Percentiles rank a stretch among this genome's conserved stretches.
phyloP scores from a whole-genome alignment of 2,888 invertebrate genomes.

The Lepidocyrtoides sp. region DNA sequence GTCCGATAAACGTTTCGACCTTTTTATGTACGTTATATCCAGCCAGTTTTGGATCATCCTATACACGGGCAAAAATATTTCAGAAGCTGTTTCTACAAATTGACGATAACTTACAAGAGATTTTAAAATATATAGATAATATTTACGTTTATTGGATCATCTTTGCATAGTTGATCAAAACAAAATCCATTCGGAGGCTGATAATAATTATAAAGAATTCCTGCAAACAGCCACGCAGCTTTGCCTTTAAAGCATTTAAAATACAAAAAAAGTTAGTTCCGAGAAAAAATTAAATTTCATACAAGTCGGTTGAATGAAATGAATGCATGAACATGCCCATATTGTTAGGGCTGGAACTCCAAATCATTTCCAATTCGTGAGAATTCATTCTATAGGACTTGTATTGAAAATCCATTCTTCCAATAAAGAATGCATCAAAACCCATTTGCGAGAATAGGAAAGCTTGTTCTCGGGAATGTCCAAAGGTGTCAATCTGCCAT shows the following conservation, averaged over 20 bases:
- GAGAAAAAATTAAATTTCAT: too few relatives aligned
- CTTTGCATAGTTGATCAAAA: slow-evolving; percentile 94
- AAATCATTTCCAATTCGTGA: slow-evolving; percentile 90
- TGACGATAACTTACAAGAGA: too few relatives aligned
- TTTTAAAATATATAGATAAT: too few relatives aligned
- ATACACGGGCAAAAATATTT: too few relatives aligned
- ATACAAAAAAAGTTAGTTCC: too few relatives aligned
- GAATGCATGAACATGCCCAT: slow-evolving; percentile 93
- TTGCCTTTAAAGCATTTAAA: slow-evolving; percentile 86
- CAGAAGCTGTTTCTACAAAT: too few relatives aligned
- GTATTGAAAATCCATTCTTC: slow-evolving; percentile 89
- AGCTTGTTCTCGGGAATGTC: slow-evolving; percentile 91
- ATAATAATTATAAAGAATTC: slow-evolving; percentile 93
- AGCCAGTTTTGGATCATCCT: slow-evolving; percentile 93
- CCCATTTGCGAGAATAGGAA: slow-evolving; percentile 93
- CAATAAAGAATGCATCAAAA: slow-evolving; percentile 90
- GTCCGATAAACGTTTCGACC: slow-evolving; percentile 86
- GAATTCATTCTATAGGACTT: slow-evolving; percentile 89
- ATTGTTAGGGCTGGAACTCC: slow-evolving; percentile 90
- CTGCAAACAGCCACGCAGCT: slow-evolving; percentile 92
- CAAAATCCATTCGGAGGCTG: slow-evolving; percentile 96
- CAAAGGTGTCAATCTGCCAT: slow-evolving; percentile 90
- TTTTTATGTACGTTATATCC: slow-evolving; percentile 89
- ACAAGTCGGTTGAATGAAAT: too few relatives aligned
- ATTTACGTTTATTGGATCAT: slow-evolving; percentile 94